A percentile compares a stretch with the other conserved stretches of the same genome.
These are phyloP conservation scores for Eupithecia vulgata DNA, from an alignment of 2,888 invertebrate genomes.

Conservation along the genomic window DNA sequence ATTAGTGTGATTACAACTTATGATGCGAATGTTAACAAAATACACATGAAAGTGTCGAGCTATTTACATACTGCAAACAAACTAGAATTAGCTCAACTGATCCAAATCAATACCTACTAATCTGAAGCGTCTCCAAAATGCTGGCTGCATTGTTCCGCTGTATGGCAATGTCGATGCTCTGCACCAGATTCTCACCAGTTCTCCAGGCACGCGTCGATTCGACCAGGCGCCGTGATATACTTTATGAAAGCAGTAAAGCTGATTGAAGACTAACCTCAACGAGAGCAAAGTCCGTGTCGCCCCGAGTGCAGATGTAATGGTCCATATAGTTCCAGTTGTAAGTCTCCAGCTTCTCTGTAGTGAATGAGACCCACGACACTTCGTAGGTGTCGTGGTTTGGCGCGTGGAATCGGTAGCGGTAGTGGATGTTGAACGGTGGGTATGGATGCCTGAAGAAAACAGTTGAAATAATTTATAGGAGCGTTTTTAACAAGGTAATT, in stretches of 20 bases:
- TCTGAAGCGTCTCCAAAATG: too few species aligned
- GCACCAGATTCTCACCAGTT: too few species aligned
- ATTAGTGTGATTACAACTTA: too few species aligned
- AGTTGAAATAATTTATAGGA: background rate
- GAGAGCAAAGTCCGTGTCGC: constrained; percentile 95
- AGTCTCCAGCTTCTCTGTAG: constrained; percentile 96
- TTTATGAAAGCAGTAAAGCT: background rate
- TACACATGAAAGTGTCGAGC: too few species aligned
- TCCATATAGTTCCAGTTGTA: constrained; percentile 99
- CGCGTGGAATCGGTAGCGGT: constrained; percentile 95
- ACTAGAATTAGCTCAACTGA: too few species aligned
- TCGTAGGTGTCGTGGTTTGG: constrained; percentile 97
- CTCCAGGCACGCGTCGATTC: too few species aligned
- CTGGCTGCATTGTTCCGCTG: too few species aligned
- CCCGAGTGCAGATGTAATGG: constrained; percentile 97
- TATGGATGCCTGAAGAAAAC: constrained; percentile 91
- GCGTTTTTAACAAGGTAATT: background rate
- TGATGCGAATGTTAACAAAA: too few species aligned
- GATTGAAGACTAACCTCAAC: constrained; percentile 86
- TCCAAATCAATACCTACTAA: too few species aligned
- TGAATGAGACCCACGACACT: constrained; percentile 96
- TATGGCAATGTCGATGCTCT: too few species aligned
- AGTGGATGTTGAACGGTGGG: constrained; percentile 95
- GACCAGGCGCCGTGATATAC: too few species aligned
- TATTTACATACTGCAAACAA: too few species aligned